Percentiles rank a stretch among this genome's conserved stretches.
These are phyloP conservation scores for Psix sp. DNA, from an alignment of 1,140 invertebrate species.

Conservation along the genomic window DNA sequence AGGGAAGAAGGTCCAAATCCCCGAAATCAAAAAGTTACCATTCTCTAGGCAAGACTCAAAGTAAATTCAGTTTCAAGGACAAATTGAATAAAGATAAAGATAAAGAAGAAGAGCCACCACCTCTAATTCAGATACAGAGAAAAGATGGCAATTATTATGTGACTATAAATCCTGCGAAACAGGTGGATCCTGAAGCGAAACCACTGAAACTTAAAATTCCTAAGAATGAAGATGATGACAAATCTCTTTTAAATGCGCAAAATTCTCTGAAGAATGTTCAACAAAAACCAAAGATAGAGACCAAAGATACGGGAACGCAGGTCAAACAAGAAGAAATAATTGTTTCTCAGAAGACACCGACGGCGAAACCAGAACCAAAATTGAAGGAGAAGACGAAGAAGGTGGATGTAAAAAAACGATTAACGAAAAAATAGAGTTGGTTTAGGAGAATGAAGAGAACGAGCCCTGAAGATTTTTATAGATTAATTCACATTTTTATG, in stretches of 20 bases:
- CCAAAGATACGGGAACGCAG: constrained; percentile 66
- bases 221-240: constrained; percentile 63
- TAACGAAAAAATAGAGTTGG: no score
- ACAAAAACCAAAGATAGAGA: constrained; percentile 65
- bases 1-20: constrained; percentile 42
- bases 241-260: constrained; percentile 63
- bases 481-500: no score
- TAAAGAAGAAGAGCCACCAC: constrained; percentile 46
- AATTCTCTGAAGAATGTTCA: constrained; percentile 14
- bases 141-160: constrained; percentile 71
- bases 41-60: constrained; percentile 1
- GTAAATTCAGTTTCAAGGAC: constrained; percentile 12
- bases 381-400: background rate
- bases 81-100: constrained; percentile 15
- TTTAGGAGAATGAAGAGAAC: no score
- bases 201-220: constrained; percentile 70
- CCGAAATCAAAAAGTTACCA: constrained; percentile 49
- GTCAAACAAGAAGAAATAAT: constrained; percentile 71
- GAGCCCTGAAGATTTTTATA: no score
- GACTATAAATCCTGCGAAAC: constrained; percentile 70
- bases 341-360: constrained; percentile 24
- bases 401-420: no score
- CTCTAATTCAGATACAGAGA: constrained; percentile 66
- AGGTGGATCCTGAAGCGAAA: constrained; percentile 61
- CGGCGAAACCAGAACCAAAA: background rate